Evolutionary conservation across 2,113 vertebrate species (phyloP), one percentile per base, ranked within the genome.

Genomic region (Gobiocypris rarus): DNA sequence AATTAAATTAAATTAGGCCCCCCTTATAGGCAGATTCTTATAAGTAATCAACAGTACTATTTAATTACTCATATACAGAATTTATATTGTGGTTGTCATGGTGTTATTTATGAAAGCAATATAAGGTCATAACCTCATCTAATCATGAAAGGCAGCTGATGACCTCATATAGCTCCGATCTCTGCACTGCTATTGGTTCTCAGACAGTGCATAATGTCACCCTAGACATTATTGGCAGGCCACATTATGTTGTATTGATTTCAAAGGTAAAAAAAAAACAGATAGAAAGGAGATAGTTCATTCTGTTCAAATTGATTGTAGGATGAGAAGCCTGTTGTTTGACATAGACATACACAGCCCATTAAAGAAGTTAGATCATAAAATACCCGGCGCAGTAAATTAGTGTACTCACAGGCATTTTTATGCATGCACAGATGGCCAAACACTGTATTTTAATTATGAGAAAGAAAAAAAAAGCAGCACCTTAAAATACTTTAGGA

Each of bases 381-480:
- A 88, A 90, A 31, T 22, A 67, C 81, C 63, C 22, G 74, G 81
- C 75, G 83, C 82, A 84, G 83, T 88, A 85, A 89, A 88, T 89
- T 86, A 87, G 82, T 65, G 82, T 87, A 85, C 75, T 85, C 67
- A 65, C 78, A 71, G 65, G 70, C 80, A 82, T 75, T 89, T 93
- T 93, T 86, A 91, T 85, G 78, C 87, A 67, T 48, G 90, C 87
- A 86, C 91, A 93, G 91, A 93, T 93, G 93, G 90, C 43, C 71
- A 89, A 91, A 91, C 81, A 91, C 76, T 91, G 75, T 75, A 84
- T 90, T 89, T 90, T 89, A 87, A 88, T 87, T 87, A 86, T 83
- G 52, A 11, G 15, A 8, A 61, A 69, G n/a, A 31, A 31, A 84
- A 89, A 90, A 89, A 84, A 73, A 86, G 75, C 63, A 89, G 78